These are phyloP conservation scores for Pantelozetes paolii DNA, from an alignment of 2,888 invertebrate species.

Conservation along the genomic window DNA sequence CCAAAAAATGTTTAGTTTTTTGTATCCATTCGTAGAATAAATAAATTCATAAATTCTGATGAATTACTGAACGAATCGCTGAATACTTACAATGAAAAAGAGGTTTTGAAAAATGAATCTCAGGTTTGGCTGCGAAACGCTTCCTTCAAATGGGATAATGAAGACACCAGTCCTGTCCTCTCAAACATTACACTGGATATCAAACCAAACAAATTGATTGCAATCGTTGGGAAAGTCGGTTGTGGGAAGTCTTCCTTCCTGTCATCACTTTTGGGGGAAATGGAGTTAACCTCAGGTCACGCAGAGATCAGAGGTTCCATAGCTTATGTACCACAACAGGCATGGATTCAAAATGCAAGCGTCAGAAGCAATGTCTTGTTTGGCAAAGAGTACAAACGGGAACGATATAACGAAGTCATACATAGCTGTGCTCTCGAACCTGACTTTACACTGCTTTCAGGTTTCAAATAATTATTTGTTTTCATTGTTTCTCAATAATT, in stretches of 20 bases:
- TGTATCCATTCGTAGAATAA: slow-evolving; percentile 60
- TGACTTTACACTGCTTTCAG: slow-evolving; percentile 56
- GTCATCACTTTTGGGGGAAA: slow-evolving; percentile 35
- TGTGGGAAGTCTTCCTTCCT: slow-evolving; percentile 37
- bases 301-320: slow-evolving; percentile 56
- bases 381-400: slow-evolving; percentile 67
- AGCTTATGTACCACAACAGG: slow-evolving; percentile 89
- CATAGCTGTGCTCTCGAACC: slow-evolving; percentile 50
- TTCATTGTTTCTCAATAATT: slow-evolving; percentile 53
- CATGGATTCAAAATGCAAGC: slow-evolving; percentile 97
- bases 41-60: slow-evolving; percentile 53
- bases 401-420: slow-evolving; percentile 49
- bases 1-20: slow-evolving; percentile 3
- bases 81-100: neutral
- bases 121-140: slow-evolving; percentile 67
- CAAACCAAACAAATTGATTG: slow-evolving; percentile 20
- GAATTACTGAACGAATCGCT: slow-evolving; percentile 40
- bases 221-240: slow-evolving; percentile 38
- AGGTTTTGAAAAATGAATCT: neutral
- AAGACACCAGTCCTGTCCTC: slow-evolving; percentile 37
- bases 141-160: slow-evolving; percentile 77
- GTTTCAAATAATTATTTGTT: slow-evolving; percentile 48
- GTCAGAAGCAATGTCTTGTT: slow-evolving; percentile 88
- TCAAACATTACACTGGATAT: slow-evolving; percentile 27
- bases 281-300: slow-evolving; percentile 45